A percentile compares a stretch with the other conserved stretches of the same genome.
Conservation (phyloP, 2,113 vertebrate genomes). For the Rhea americana region DNA sequence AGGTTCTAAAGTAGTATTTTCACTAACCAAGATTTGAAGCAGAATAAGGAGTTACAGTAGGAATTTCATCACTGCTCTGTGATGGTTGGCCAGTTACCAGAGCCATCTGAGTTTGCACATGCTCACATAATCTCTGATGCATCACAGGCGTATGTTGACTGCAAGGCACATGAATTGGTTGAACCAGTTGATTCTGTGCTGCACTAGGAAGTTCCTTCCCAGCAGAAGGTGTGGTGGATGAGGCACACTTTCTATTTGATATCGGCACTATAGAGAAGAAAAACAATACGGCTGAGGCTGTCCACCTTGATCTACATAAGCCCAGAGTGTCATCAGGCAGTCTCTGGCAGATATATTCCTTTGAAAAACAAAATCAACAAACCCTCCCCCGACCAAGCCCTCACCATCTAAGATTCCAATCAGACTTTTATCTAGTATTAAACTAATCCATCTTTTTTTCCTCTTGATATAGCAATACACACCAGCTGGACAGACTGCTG, state of each 20-base stretch:
- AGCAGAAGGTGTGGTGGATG: neutral
- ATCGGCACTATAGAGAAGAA: conserved; percentile 1
- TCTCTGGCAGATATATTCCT: neutral
- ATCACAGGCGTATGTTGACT: conserved; percentile 59
- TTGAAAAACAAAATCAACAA: neutral
- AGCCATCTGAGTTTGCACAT: conserved; percentile 80
- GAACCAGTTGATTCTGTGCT: conserved; percentile 6
- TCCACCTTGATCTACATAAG: neutral
- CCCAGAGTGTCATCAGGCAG: neutral
- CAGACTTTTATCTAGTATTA: neutral
- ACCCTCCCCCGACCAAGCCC: neutral
- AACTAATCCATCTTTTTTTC: neutral
- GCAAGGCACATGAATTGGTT: conserved; percentile 49
- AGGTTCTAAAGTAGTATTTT: neutral
- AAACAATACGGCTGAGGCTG: neutral
- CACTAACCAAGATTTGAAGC: conserved; percentile 66
- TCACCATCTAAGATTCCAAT: neutral
- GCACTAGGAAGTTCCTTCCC: conserved; percentile 8
- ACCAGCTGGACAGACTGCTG: neutral
- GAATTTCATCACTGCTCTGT: conserved; percentile 24
- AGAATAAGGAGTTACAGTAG: conserved; percentile 3
- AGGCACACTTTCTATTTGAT: conserved; percentile 44
- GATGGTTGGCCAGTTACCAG: conserved; percentile 49
- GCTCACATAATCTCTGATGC: conserved; percentile 68
- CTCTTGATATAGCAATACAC: neutral